A percentile compares a stretch with the other conserved stretches of the same genome.
Conservation (phyloP, 2,113 vertebrate species). For the Grammomys dolichurus region DNA sequence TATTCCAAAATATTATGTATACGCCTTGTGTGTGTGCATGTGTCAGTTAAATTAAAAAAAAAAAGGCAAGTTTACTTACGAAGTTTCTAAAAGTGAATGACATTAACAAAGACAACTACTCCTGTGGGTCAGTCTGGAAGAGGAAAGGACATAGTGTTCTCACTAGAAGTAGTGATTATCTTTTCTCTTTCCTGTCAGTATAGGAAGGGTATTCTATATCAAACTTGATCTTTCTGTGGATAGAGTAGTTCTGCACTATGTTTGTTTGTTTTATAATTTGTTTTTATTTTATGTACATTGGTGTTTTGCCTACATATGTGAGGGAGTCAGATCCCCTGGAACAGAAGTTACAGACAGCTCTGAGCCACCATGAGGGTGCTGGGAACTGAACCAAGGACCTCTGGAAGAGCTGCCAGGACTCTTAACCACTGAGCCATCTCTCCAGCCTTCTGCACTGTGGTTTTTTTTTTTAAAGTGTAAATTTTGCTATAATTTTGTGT, state of each 20-base stretch:
- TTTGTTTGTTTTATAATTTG: background rate
- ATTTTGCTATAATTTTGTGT: background rate
- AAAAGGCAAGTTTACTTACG: background rate
- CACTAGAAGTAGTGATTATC: background rate
- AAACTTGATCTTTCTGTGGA: background rate
- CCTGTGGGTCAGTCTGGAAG: background rate
- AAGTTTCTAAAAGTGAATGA: background rate
- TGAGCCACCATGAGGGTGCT: too few relatives aligned
- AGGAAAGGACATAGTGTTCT: background rate
- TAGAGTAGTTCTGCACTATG: background rate
- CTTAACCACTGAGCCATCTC: too few relatives aligned
- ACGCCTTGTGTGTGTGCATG: background rate
- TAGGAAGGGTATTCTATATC: background rate
- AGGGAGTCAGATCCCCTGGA: too few relatives aligned
- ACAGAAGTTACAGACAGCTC: too few relatives aligned
- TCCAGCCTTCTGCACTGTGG: too few relatives aligned
- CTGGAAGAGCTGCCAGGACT: too few relatives aligned
- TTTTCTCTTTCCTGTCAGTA: background rate
- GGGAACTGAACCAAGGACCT: too few relatives aligned
- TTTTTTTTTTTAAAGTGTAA: background rate
- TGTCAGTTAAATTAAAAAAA: background rate
- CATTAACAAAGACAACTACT: background rate
- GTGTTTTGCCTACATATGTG: too few relatives aligned
- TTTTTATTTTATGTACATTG: too few relatives aligned
- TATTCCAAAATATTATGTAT: background rate